phyloP scores from a whole-genome alignment of 2,888 invertebrate species.

The Subacronicta megacephala region DNA sequence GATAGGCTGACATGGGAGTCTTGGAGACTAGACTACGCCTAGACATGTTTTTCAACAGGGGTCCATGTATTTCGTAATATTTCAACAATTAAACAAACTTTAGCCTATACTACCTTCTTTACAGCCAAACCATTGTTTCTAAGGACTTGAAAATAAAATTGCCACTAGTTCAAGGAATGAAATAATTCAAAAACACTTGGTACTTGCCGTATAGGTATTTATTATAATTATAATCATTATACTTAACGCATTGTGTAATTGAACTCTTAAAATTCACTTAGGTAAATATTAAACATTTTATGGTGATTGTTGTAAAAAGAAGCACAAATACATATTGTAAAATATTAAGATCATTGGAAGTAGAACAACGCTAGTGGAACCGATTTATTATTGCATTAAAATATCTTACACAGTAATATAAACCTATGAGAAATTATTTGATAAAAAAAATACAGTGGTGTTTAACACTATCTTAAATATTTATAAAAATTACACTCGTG shows the following conservation, averaged over 20 bases:
- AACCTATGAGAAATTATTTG: constrained; percentile 36
- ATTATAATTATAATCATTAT: constrained; percentile 30
- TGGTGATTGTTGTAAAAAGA: constrained; percentile 29
- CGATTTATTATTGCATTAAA: constrained; percentile 30
- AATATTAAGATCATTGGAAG: constrained; percentile 17
- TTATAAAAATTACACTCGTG: constrained; percentile 26
- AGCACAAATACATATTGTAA: constrained; percentile 28
- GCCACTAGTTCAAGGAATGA: not conserved
- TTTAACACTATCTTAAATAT: constrained; percentile 42
- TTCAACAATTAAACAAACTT: too few species aligned
- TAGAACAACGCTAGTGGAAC: constrained; percentile 21
- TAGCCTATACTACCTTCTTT: too few species aligned
- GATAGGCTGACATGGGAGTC: too few species aligned
- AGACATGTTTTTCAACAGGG: too few species aligned
- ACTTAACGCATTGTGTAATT: constrained; percentile 29
- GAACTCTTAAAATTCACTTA: constrained; percentile 32
- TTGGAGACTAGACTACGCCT: too few species aligned
- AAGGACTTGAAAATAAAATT: too few species aligned
- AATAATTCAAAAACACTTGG: not conserved
- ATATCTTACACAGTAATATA: constrained; percentile 22
- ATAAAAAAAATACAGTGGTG: constrained; percentile 34
- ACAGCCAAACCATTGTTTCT: too few species aligned
- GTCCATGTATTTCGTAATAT: too few species aligned
- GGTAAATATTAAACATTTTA: constrained; percentile 22
- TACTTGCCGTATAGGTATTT: constrained; percentile 5